Conservation (phyloP, 2,888 invertebrate species). For the Epiblema foenella region DNA sequence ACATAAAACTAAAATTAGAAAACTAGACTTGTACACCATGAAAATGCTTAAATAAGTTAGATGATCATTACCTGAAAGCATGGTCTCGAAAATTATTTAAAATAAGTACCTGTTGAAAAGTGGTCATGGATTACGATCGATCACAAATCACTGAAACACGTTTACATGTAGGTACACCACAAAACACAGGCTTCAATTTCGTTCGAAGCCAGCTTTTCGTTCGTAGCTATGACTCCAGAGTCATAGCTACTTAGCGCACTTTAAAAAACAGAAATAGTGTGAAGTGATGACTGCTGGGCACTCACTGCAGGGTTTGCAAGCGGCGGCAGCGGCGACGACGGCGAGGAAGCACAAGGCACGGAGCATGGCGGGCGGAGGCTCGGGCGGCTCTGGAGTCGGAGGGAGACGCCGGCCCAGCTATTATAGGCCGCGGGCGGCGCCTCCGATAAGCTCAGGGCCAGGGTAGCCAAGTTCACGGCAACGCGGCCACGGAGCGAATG, state of each 20-base stretch:
- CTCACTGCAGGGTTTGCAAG: conserved; percentile 83
- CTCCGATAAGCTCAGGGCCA: conserved; percentile 80
- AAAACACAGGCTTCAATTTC: conserved; percentile 8
- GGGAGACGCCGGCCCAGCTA: conserved; percentile 82
- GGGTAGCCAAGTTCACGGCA: conserved; percentile 82
- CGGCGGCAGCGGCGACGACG: conserved; percentile 64
- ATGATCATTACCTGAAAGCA: too few species aligned
- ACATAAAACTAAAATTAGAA: too few species aligned
- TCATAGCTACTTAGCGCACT: neutral
- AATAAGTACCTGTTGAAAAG: conserved; percentile 13
- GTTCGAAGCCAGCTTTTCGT: too few species aligned
- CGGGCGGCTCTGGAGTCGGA: conserved; percentile 75
- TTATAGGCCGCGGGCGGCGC: conserved; percentile 83
- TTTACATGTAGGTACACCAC: conserved; percentile 3
- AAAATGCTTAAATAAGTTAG: too few species aligned
- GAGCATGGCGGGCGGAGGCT: conserved; percentile 80
- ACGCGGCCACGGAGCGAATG: conserved; percentile 75
- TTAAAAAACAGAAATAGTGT: conserved; percentile 17
- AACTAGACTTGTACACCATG: too few species aligned
- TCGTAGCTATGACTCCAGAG: too few species aligned
- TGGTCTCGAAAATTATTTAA: neutral
- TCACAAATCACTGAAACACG: conserved; percentile 30
- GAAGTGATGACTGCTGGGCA: conserved; percentile 50
- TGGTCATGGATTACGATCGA: conserved; percentile 6
- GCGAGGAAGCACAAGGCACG: conserved; percentile 75